Conservation (phyloP, 2,113 vertebrate genomes). For the Pyrgilauda ruficollis region DNA sequence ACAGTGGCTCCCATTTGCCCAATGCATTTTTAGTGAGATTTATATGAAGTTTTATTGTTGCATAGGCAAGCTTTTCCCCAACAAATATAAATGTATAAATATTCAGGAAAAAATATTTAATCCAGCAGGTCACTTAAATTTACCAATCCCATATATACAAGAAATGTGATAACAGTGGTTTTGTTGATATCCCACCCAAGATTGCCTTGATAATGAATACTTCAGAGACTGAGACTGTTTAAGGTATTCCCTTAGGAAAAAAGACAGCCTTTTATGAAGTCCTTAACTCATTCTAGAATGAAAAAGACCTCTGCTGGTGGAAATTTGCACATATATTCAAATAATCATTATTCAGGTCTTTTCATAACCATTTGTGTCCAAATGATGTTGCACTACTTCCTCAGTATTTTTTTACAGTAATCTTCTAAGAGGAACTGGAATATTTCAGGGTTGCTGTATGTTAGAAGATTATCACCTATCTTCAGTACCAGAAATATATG, state of each 20-base stretch:
- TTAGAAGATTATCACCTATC: not conserved
- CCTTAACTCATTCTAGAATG: not conserved
- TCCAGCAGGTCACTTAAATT: not conserved
- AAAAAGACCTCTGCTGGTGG: conserved; percentile 61
- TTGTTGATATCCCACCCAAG: not conserved
- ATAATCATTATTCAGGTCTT: not conserved
- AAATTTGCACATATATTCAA: conserved; percentile 8
- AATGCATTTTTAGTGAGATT: not conserved
- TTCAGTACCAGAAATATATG: not conserved
- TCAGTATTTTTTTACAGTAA: not conserved
- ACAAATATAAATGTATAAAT: not conserved
- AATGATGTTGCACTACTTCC: not conserved
- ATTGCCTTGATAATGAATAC: not conserved
- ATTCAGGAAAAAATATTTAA: not conserved
- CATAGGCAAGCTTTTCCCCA: not conserved
- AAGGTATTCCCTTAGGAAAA: not conserved
- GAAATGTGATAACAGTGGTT: not conserved
- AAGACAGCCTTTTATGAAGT: not conserved
- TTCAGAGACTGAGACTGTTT: not conserved
- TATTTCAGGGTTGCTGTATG: not conserved
- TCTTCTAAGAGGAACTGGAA: not conserved
- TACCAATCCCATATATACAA: not conserved
- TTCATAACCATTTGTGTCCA: not conserved
- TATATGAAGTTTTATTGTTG: not conserved
- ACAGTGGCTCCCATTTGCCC: not conserved